Conservation (phyloP, 2,797 vertebrate species). For the Pangasius mekongensis region DNA sequence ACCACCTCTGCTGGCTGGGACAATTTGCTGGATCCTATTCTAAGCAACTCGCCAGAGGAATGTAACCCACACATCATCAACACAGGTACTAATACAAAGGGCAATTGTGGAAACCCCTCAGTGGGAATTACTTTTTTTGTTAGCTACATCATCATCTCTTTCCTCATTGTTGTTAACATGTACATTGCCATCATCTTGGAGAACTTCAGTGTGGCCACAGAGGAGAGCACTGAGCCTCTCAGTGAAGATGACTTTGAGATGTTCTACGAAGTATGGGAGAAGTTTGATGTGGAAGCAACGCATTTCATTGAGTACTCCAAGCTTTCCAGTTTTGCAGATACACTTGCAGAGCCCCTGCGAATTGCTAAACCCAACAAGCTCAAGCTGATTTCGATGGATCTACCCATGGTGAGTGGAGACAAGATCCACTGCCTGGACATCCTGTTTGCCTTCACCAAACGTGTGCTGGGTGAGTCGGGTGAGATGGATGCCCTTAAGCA, state of each 20-base stretch:
- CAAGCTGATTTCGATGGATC: conserved; percentile 94
- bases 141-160: conserved; percentile 98
- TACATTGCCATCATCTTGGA: conserved; percentile 99
- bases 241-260: conserved; percentile 98
- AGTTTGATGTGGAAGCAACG: conserved; percentile 93
- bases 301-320: conserved; percentile 95
- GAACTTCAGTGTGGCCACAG: conserved; percentile 98
- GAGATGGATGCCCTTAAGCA: conserved; percentile 98
- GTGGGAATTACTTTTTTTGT: conserved; percentile 97
- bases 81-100: conserved; percentile 84
- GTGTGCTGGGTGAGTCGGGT: conserved; percentile 94
- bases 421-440: conserved; percentile 98
- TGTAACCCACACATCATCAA: conserved; percentile 83
- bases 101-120: conserved; percentile 92
- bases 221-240: conserved; percentile 96
- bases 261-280: conserved; percentile 83
- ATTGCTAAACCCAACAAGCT: conserved; percentile 94
- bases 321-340: conserved; percentile 90
- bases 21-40: conserved; percentile 92
- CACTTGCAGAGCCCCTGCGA: conserved; percentile 90
- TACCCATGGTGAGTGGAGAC: conserved; percentile 97
- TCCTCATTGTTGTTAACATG: conserved; percentile 99
- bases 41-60: conserved; percentile 88
- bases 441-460: conserved; percentile 98
- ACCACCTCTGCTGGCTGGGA: conserved; percentile 98